Evolutionary conservation across 2,888 invertebrate species (phyloP).

Genomic region (Leucophora obtusa): DNA sequence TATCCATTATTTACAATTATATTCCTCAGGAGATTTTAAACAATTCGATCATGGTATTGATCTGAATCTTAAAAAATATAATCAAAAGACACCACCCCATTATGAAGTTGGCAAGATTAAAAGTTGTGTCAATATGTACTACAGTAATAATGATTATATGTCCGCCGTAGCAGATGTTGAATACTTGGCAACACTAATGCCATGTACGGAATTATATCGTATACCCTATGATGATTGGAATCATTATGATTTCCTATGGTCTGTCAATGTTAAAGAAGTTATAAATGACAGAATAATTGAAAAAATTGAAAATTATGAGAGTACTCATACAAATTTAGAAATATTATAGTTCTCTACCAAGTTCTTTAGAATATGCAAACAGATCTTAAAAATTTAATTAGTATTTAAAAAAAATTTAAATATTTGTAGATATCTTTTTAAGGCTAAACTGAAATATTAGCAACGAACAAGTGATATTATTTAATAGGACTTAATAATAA

Average conservation of each 20-base stretch:
- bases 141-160: slow-evolving; percentile 84
- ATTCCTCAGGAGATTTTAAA: slow-evolving; percentile 79
- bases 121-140: slow-evolving; percentile 83
- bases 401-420: not conserved
- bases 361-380: not conserved
- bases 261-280: slow-evolving; percentile 81
- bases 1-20: slow-evolving; percentile 85
- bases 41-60: slow-evolving; percentile 81
- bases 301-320: slow-evolving; percentile 70
- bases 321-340: slow-evolving; percentile 19
- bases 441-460: slow-evolving; percentile 43
- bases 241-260: slow-evolving; percentile 86
- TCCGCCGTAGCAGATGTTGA: slow-evolving; percentile 80
- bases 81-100: slow-evolving; percentile 80
- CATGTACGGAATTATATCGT: slow-evolving; percentile 79
- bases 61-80: slow-evolving; percentile 81
- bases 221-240: slow-evolving; percentile 81
- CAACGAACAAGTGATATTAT: slow-evolving; percentile 63
- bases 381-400: not conserved
- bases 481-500: slow-evolving; percentile 51
- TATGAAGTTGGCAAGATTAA: slow-evolving; percentile 82
- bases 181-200: slow-evolving; percentile 78
- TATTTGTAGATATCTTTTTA: slow-evolving; percentile 40
- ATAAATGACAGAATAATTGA: slow-evolving; percentile 80
- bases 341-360: slow-evolving; percentile 38